Conservation (phyloP, 2,888 invertebrate species). For the Erebia epiphron region DNA sequence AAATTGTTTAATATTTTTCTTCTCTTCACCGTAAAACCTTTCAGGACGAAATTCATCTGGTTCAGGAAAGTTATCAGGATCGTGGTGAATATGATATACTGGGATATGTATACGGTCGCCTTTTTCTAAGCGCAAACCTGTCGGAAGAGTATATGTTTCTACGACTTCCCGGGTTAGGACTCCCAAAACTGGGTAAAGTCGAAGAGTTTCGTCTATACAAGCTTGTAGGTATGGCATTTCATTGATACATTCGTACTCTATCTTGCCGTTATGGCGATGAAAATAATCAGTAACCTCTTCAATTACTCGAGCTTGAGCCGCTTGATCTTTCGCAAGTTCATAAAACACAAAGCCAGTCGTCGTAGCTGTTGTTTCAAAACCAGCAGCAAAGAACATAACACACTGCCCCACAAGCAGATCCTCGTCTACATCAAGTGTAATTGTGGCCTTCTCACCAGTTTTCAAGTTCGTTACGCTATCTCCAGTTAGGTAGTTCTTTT, state of each 20-base stretch:
- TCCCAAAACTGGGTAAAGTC: conserved; percentile 54
- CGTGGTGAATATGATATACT: conserved; percentile 51
- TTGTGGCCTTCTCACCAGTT: conserved; percentile 42
- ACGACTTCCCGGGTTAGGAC: conserved; percentile 50
- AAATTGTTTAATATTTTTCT: conserved; percentile 48
- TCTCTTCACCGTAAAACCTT: conserved; percentile 52
- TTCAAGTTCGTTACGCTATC: conserved; percentile 54
- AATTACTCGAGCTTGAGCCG: conserved; percentile 44
- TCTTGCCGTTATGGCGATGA: conserved; percentile 39
- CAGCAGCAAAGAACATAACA: conserved; percentile 70
- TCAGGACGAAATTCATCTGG: conserved; percentile 56
- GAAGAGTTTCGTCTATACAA: conserved; percentile 56
- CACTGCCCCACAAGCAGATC: conserved; percentile 78
- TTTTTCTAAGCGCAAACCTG: conserved; percentile 52
- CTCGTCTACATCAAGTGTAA: conserved; percentile 55
- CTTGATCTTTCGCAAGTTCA: conserved; percentile 54
- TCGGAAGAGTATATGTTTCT: conserved; percentile 55
- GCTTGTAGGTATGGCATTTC: conserved; percentile 57
- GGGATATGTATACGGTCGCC: conserved; percentile 56
- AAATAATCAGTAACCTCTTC: conserved; percentile 54
- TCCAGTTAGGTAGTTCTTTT: conserved; percentile 50
- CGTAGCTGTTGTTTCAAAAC: conserved; percentile 57
- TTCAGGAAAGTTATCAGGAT: conserved; percentile 53
- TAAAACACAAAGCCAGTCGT: conserved; percentile 51
- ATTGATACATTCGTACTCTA: conserved; percentile 53